A percentile compares a stretch with the other conserved stretches of the same genome.
phyloP scores from a whole-genome alignment of 2,888 invertebrate genomes.

The Noctua janthe region DNA sequence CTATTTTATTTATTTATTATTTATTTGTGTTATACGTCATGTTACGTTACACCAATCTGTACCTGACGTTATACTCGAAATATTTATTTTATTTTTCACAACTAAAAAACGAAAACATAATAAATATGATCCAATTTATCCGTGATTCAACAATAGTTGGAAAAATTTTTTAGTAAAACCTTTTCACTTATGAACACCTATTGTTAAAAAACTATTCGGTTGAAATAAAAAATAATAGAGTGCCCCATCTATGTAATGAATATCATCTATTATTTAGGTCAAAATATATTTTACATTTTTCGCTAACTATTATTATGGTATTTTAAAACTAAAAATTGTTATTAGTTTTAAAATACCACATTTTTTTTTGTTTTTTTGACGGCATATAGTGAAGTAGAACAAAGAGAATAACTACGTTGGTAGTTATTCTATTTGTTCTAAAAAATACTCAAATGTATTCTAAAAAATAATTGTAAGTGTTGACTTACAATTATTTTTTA shows the following conservation, averaged over 20 bases:
- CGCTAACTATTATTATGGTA: no score
- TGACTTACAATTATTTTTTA: no score
- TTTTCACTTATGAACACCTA: constrained; percentile 38
- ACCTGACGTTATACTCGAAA: not conserved
- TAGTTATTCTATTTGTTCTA: no score
- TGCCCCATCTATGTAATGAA: constrained; percentile 15
- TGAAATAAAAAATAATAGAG: constrained; percentile 20
- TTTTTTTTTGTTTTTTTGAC: not conserved
- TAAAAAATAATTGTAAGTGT: no score
- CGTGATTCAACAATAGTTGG: constrained; percentile 24
- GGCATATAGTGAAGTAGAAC: no score
- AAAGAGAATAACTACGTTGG: not conserved
- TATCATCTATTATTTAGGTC: constrained; percentile 11
- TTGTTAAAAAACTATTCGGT: constrained; percentile 38
- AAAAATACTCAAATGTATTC: no score
- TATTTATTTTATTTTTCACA: not conserved
- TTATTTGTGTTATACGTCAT: not conserved
- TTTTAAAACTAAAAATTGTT: not conserved
- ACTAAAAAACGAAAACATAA: constrained; percentile 19
- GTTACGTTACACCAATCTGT: not conserved
- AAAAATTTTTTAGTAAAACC: constrained; percentile 45
- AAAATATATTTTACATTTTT: constrained; percentile 19
- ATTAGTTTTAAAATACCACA: not conserved
- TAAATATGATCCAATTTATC: constrained; percentile 16
- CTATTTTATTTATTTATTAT: no score